A percentile compares a stretch with the other conserved stretches of the same genome.
Conservation (phyloP, 2,888 invertebrate genomes). For the Dryadula phaetusa region DNA sequence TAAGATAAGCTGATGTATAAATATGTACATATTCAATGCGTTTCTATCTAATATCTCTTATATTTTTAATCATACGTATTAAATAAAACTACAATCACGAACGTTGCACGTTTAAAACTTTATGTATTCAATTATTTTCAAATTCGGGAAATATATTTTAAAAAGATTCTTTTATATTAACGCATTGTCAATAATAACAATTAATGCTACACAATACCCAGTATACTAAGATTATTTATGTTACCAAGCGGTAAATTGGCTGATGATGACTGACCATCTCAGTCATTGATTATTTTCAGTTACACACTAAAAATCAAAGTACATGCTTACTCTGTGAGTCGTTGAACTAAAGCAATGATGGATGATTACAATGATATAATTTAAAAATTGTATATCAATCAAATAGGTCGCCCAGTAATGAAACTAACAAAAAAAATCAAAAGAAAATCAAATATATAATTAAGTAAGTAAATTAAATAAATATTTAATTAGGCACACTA, state of each 20-base stretch:
- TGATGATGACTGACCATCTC: no score
- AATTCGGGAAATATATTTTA: neutral
- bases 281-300: no score
- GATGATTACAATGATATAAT: no score
- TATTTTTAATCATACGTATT: constrained; percentile 17
- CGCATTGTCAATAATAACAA: no score
- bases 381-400: no score
- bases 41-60: constrained; percentile 21
- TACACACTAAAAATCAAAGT: no score
- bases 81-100: constrained; percentile 19
- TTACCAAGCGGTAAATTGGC: no score
- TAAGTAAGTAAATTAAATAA: constrained; percentile 45
- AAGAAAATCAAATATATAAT: neutral
- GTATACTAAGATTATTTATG: no score
- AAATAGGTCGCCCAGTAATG: neutral
- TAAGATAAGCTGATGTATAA: constrained; percentile 37
- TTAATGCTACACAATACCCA: no score
- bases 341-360: no score
- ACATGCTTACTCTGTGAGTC: no score
- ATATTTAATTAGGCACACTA: constrained; percentile 46
- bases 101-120: neutral
- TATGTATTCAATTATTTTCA: neutral
- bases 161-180: no score
- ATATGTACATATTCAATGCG: constrained; percentile 13
- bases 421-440: neutral